Conservation (phyloP, 2,888 invertebrate species). For the Ferrisia virgata region DNA sequence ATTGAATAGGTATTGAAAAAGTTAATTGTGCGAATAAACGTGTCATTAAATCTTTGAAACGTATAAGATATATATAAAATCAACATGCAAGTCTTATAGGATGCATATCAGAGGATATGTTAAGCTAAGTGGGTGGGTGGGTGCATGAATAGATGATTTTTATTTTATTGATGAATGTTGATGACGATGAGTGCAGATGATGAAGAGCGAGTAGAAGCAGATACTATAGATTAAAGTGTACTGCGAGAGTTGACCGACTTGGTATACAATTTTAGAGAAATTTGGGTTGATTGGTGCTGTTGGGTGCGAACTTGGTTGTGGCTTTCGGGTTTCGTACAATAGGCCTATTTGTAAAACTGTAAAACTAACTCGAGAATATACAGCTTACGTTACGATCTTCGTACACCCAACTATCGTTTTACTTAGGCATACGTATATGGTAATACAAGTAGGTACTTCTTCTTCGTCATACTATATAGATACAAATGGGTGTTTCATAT, state of each 20-base stretch:
- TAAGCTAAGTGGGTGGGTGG: background rate
- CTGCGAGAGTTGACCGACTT: slow-evolving; percentile 21
- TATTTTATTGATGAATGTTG: background rate
- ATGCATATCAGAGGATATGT: background rate
- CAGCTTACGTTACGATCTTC: too few relatives aligned
- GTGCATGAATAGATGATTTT: background rate
- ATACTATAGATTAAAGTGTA: background rate
- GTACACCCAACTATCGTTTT: too few relatives aligned
- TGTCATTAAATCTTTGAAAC: slow-evolving; percentile 21
- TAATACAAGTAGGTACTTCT: too few relatives aligned
- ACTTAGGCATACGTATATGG: too few relatives aligned
- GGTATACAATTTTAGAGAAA: background rate
- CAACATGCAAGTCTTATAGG: background rate
- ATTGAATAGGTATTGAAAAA: slow-evolving; percentile 17
- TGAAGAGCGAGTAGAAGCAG: background rate
- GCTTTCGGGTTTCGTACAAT: background rate
- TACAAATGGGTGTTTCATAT: too few relatives aligned
- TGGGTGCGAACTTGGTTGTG: background rate
- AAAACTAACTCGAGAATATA: background rate
- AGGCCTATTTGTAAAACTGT: too few relatives aligned
- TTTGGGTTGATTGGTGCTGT: background rate
- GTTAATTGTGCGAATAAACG: slow-evolving; percentile 30
- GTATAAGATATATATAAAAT: background rate
- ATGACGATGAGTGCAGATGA: background rate
- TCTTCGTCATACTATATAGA: too few relatives aligned